Conservation (phyloP, 1,140 invertebrate genomes). For the Drosophila guanche region DNA sequence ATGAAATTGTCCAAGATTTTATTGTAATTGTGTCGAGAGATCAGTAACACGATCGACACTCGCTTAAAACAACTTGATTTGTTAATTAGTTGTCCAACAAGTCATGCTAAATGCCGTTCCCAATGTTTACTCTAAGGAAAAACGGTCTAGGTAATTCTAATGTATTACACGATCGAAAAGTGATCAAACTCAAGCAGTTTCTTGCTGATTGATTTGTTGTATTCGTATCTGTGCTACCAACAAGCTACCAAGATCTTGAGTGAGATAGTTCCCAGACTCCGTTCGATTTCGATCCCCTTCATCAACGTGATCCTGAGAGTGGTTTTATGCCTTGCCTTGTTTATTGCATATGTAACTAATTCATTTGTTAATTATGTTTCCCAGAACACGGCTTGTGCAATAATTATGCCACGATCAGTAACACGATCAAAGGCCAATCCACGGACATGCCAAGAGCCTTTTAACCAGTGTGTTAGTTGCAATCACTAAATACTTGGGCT, state of each 20-base stretch:
- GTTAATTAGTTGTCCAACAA: constrained; percentile 5
- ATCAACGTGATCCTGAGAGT: too few species aligned
- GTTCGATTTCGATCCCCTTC: neutral
- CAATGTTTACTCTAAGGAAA: neutral
- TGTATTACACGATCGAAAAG: constrained; percentile 7
- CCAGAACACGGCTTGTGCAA: constrained; percentile 49
- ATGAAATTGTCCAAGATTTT: neutral
- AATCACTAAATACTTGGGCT: constrained; percentile 67
- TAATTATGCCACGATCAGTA: constrained; percentile 81
- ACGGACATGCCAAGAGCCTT: constrained; percentile 13
- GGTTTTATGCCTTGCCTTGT: constrained; percentile 18
- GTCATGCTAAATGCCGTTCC: neutral
- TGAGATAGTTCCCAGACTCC: constrained; percentile 4
- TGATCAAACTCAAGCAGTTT: neutral
- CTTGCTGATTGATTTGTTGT: constrained; percentile 18
- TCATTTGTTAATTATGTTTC: constrained; percentile 83
- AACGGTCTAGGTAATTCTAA: neutral
- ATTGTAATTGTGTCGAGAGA: constrained; percentile 5
- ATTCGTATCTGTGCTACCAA: neutral
- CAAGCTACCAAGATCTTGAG: constrained; percentile 1
- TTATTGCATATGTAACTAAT: constrained; percentile 61
- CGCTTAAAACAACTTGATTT: constrained; percentile 9
- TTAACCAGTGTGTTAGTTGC: constrained; percentile 53
- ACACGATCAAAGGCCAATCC: constrained; percentile 77
- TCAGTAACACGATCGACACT: constrained; percentile 15